A percentile compares a stretch with the other conserved stretches of the same genome.
Evolutionary conservation across 2,888 invertebrate genomes (phyloP).

Genomic region (Leptogaster cylindrica): DNA sequence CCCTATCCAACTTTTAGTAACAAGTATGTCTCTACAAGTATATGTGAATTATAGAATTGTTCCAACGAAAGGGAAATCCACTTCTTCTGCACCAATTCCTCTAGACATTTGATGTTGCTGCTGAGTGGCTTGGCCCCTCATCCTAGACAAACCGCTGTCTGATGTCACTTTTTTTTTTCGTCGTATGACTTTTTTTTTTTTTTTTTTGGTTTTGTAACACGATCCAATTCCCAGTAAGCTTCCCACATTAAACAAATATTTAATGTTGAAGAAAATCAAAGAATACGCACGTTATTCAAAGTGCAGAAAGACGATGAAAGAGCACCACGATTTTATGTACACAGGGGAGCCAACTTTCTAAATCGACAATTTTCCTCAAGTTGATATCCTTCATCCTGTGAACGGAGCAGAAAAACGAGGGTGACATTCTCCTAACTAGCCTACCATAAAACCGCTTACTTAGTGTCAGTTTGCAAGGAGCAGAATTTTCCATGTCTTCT

Average conservation of each 20-base stretch:
- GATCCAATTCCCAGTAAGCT: constrained; percentile 2
- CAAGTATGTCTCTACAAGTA: constrained; percentile 11
- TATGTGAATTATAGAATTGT: constrained; percentile 4
- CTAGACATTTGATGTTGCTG: too few relatives aligned
- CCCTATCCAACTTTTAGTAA: constrained; percentile 17
- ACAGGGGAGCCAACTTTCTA: constrained; percentile 20
- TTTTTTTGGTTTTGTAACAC: not conserved
- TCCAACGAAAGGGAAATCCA: not conserved
- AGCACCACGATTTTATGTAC: not conserved
- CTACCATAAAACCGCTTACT: too few relatives aligned
- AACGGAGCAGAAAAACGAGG: not conserved
- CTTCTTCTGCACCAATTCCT: not conserved
- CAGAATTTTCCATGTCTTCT: too few relatives aligned
- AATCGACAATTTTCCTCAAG: constrained; percentile 22
- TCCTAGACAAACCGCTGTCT: constrained; percentile 4
- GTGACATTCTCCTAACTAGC: constrained; percentile 13
- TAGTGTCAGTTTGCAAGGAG: too few relatives aligned
- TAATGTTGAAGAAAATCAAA: constrained; percentile 29
- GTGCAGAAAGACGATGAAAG: constrained; percentile 8
- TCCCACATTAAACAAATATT: constrained; percentile 11
- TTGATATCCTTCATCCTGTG: not conserved
- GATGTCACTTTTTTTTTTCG: constrained; percentile 23
- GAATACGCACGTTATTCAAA: constrained; percentile 1
- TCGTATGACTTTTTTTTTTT: not conserved
- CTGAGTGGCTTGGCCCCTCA: too few relatives aligned